Conservation (phyloP, 2,113 vertebrate species). For the Anoplopoma fimbria region DNA sequence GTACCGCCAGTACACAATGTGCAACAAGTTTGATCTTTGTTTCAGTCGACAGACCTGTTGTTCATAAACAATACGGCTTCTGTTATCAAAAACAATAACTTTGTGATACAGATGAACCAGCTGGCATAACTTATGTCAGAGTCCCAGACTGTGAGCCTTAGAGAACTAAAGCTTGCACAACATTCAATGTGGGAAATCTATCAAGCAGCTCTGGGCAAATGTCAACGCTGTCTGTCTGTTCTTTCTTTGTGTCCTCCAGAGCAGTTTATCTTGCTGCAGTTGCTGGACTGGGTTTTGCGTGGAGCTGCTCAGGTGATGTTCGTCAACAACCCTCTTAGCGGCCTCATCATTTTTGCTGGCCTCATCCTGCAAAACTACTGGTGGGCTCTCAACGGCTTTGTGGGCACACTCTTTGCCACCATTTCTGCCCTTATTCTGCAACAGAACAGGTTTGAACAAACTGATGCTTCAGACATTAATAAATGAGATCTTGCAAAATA, state of each 20-base stretch:
- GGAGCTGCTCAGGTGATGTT: constrained; percentile 97
- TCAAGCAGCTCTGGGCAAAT: not conserved
- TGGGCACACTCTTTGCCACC: constrained; percentile 90
- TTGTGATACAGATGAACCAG: not conserved
- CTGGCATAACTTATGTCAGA: not conserved
- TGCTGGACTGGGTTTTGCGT: constrained; percentile 93
- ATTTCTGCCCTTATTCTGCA: constrained; percentile 90
- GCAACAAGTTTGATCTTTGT: too few relatives aligned
- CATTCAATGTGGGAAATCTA: not conserved
- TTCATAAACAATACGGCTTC: not conserved
- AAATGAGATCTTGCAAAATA: not conserved
- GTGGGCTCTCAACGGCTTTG: constrained; percentile 93
- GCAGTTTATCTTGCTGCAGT: constrained; percentile 89
- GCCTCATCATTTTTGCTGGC: constrained; percentile 87
- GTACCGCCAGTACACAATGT: not conserved
- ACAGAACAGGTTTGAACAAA: constrained; percentile 88
- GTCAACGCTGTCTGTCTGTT: not conserved
- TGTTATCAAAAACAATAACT: not conserved
- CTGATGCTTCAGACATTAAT: not conserved
- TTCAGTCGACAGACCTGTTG: not conserved
- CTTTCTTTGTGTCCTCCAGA: constrained; percentile 78
- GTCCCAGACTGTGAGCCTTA: not conserved
- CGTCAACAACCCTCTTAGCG: constrained; percentile 95
- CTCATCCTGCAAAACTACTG: constrained; percentile 95
- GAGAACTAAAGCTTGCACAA: not conserved